Evolutionary conservation across 2,113 vertebrate species (phyloP), one percentile per base, ranked within the genome.

Genomic region (Irena cyanogastra): DNA sequence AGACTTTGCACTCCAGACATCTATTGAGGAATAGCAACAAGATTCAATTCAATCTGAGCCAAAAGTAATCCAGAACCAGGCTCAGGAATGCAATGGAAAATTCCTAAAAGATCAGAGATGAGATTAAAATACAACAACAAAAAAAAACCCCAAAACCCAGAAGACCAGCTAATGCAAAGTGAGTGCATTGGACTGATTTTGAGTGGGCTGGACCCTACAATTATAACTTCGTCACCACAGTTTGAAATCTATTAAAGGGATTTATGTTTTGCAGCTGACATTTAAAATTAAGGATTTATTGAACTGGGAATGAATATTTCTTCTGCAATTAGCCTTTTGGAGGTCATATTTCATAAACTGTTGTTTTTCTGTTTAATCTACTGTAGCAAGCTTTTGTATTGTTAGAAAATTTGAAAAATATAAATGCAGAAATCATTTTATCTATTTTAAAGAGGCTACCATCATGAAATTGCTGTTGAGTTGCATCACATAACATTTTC

Each of bases 281-380:
- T 96, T 97, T 97, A 95, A 98, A 98, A 96, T 95, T 91, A 94
- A 96, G 97, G 96, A 97, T 96, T 98, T 97, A 97, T 97, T 97
- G 90, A 90, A 89, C 89, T 96, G 68, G 50, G 95, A 97, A 81
- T 94, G 95, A 97, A 93, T 97, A 97, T 95, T 96, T 97, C 91
- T 97, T 90, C 77, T 93, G 90, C 94, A 97, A 97, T 98, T 95
- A 96, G 96, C 90, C 97, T 96, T 96, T 97, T 96, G 76, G 94
- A 97, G 87, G 94, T 96, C 87, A 63, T 93, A 91, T 97, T 97
- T 98, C 81, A 89, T 86, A 95, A 95, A 97, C 45, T 70, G 82
- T 81, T 94, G 91, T 94, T 89, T 97, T 94, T 82, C 91, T 80
- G 86, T 69, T 97, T 95, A 96, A 96, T 94, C 65, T 93, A 78